phyloP scores from a whole-genome alignment of 1,140 invertebrate genomes.

The Drosophila guanche region DNA sequence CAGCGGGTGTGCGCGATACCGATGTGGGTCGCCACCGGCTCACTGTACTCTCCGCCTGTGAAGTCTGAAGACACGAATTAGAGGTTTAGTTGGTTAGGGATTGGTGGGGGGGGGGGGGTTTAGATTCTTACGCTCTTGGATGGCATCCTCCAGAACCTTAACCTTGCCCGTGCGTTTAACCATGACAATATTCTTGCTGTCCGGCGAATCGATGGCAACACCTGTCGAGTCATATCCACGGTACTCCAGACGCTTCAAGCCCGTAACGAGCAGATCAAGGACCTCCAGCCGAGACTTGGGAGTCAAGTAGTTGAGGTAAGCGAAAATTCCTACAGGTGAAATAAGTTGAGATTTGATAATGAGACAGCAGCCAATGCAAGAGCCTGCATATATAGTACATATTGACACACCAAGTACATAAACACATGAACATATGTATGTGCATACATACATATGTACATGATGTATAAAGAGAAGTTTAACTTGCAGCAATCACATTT shows the following conservation, averaged over 20 bases:
- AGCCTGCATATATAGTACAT: no score
- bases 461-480: constrained; percentile 6
- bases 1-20: constrained; percentile 99
- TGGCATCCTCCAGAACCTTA: constrained; percentile 93
- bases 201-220: constrained; percentile 93
- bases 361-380: no score
- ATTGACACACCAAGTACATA: neutral
- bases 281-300: constrained; percentile 97
- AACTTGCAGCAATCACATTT: constrained; percentile 45
- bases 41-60: constrained; percentile 68
- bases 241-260: constrained; percentile 98
- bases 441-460: no score
- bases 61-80: constrained; percentile 45
- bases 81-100: neutral
- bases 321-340: constrained; percentile 93
- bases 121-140: constrained; percentile 84
- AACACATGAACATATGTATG: no score
- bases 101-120: neutral
- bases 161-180: constrained; percentile 98
- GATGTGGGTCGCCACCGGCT: constrained; percentile 88
- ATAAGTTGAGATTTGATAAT: neutral
- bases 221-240: constrained; percentile 99
- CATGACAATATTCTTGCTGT: constrained; percentile 91
- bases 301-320: constrained; percentile 98
- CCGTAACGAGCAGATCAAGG: constrained; percentile 96